A percentile compares a stretch with the other conserved stretches of the same genome.
These are phyloP conservation scores for Tachycineta bicolor DNA, from an alignment of 2,113 vertebrate species.

Conservation along the genomic window DNA sequence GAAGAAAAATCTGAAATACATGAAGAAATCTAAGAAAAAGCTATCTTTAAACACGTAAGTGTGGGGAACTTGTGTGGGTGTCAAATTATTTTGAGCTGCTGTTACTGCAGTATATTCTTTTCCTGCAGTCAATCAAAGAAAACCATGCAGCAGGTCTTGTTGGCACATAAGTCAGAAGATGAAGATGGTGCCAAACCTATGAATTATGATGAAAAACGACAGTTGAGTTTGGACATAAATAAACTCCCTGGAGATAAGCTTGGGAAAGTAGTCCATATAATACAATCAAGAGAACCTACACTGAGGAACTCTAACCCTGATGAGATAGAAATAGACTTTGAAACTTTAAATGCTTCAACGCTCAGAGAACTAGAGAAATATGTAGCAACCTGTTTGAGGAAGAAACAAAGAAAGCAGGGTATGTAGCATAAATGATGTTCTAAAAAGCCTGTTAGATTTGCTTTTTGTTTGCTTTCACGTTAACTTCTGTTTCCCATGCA, in stretches of 20 bases:
- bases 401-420: slow-evolving; percentile 76
- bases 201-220: slow-evolving; percentile 88
- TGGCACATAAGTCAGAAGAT: slow-evolving; percentile 63
- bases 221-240: slow-evolving; percentile 86
- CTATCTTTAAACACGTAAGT: slow-evolving; percentile 75
- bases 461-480: not conserved
- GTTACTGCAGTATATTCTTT: not conserved
- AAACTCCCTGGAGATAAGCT: slow-evolving; percentile 89
- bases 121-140: slow-evolving; percentile 75
- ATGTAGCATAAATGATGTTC: not conserved
- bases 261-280: slow-evolving; percentile 82
- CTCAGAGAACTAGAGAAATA: slow-evolving; percentile 86
- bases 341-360: slow-evolving; percentile 86
- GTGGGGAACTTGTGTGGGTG: slow-evolving; percentile 23
- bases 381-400: slow-evolving; percentile 80
- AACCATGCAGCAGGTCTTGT: slow-evolving; percentile 36
- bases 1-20: slow-evolving; percentile 66
- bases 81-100: slow-evolving; percentile 13
- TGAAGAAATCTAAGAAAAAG: slow-evolving; percentile 70
- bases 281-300: slow-evolving; percentile 82
- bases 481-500: slow-evolving; percentile 23
- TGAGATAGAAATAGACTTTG: slow-evolving; percentile 90
- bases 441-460: not conserved
- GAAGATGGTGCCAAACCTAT: slow-evolving; percentile 75
- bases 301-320: slow-evolving; percentile 75